Conservation (phyloP, 2,797 vertebrate species). For the Liparis tanakae region DNA sequence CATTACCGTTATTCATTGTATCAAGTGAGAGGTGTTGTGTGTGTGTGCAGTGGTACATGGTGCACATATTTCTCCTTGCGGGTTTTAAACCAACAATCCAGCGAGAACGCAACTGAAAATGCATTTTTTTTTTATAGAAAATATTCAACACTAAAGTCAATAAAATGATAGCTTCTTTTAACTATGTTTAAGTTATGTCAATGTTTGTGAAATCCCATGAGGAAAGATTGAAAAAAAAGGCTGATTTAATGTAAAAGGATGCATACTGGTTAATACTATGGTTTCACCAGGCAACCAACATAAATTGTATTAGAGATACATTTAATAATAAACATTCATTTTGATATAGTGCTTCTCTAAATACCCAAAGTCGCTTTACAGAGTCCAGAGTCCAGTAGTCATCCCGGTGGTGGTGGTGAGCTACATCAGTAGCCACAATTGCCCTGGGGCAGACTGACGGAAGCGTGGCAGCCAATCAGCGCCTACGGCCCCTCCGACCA, state of each 20-base stretch:
- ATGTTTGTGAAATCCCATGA: background rate
- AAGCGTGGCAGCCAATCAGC: too few species aligned
- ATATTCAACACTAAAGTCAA: constrained; percentile 2
- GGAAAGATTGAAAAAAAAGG: background rate
- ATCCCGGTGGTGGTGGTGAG: too few species aligned
- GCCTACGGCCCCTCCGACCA: too few species aligned
- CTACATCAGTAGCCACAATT: too few species aligned
- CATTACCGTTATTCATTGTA: constrained; percentile 32
- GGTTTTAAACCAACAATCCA: constrained; percentile 13
- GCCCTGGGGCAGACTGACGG: too few species aligned
- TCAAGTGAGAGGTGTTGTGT: constrained; percentile 27
- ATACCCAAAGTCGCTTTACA: too few species aligned
- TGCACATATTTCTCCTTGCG: background rate
- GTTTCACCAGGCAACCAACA: background rate
- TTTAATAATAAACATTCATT: too few species aligned
- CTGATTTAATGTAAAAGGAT: background rate
- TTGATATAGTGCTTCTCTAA: too few species aligned
- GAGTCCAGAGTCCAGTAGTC: too few species aligned
- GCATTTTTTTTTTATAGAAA: background rate
- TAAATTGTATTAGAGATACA: background rate
- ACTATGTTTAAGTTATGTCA: too few species aligned
- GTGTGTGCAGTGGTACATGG: background rate
- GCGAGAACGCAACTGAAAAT: constrained; percentile 11
- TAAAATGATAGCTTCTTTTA: background rate
- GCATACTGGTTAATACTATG: background rate